Evolutionary conservation across 2,113 vertebrate genomes (phyloP), one percentile per base, ranked within the genome.

Genomic region (Gasterosteus aculeatus): DNA sequence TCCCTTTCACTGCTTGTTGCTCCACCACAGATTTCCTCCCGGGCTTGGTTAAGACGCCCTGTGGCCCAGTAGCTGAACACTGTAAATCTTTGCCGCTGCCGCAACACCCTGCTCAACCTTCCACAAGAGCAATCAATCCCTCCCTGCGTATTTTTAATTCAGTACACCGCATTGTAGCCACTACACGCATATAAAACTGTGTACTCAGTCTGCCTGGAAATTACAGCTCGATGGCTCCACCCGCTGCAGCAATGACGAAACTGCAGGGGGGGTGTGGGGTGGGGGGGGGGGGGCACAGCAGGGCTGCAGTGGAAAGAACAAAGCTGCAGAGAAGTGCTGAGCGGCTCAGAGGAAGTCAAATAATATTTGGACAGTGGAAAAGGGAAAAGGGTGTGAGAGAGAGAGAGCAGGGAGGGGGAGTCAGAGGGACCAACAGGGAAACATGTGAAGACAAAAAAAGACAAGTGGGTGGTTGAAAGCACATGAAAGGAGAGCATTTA

Each of bases 291-390:
- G 18, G 68, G 61, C 49, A 33, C 56, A 69, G 62, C 16, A 12
- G 39, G 44, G 44, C 54, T 44, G 44, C 56, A 54, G 56, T 29
- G 35, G 54, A 10, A 62, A 59, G 67, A 51, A 65, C 35, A 38
- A 49, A 68, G 70, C 60, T 47, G 60, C 46, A 39, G 78, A 66
- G 56, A 68, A 77, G 29, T 81, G 75, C 78, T 72, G 75, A 86
- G 74, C 85, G n/a, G 39, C 74, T 78, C 72, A 85, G 73, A 89
- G 91, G 89, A 90, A 89, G 89, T 88, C 83, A 78, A 87, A 87
- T 88, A 89, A 90, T 90, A 83, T 88, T 88, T 89, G 85, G 78
- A 85, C 82, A 75, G 84, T 83, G 85, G 83, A 89, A 85, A 89
- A 85, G 80, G 86, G 72, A 83, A 88, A 87, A 86, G 87, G 78